Conservation (phyloP, 2,113 vertebrate species). For the Antechinus stuartii region DNA sequence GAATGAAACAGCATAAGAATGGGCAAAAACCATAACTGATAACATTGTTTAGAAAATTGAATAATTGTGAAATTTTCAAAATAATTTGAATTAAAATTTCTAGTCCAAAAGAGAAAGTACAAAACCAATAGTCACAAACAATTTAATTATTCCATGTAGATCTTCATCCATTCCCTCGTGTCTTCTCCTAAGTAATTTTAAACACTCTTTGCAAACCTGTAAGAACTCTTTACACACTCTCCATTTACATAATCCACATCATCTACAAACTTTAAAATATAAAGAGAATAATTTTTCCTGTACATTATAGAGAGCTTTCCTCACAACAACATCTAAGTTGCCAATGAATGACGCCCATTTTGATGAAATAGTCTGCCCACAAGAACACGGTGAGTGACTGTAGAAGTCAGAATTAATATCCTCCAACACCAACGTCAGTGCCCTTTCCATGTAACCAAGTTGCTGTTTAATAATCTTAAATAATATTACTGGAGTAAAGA, state of each 20-base stretch:
- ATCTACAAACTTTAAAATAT: neutral
- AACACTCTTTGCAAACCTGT: neutral
- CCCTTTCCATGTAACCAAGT: neutral
- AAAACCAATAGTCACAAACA: slow-evolving; percentile 42
- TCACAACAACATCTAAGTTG: neutral
- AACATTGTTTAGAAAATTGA: slow-evolving; percentile 39
- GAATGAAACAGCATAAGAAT: neutral
- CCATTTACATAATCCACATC: neutral
- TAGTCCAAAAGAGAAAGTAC: neutral
- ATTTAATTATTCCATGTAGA: slow-evolving; percentile 30
- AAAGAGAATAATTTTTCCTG: neutral
- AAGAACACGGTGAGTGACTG: neutral
- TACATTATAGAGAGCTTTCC: neutral
- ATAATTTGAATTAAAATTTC: slow-evolving; percentile 40
- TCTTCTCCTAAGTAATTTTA: neutral
- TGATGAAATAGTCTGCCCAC: neutral
- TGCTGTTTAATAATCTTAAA: neutral
- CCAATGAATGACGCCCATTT: neutral
- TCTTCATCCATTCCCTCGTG: neutral
- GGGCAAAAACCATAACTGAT: neutral
- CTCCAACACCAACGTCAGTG: neutral
- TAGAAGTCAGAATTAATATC: neutral
- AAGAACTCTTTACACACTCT: neutral
- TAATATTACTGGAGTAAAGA: neutral
- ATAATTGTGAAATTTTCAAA: slow-evolving; percentile 39